Evolutionary conservation across 1,140 invertebrate species (phyloP).

Genomic region (Drosophila aff.): DNA sequence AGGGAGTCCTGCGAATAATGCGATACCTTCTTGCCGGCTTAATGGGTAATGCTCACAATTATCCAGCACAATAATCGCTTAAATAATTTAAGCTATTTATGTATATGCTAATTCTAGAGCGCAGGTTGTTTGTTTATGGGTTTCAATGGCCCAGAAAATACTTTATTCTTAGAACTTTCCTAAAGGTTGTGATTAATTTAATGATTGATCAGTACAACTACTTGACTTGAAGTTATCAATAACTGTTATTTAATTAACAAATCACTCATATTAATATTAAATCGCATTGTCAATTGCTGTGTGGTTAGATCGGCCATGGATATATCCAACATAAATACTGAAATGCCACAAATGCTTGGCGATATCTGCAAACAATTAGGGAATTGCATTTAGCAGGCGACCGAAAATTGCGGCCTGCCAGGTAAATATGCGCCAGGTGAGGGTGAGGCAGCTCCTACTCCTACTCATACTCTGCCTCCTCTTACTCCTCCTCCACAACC

Average conservation of each 20-base stretch:
- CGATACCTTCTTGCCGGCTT: not conserved
- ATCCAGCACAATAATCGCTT: conserved; percentile 5
- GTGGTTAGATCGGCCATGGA: not conserved
- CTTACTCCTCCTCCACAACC: not conserved
- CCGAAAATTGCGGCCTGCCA: conserved; percentile 12
- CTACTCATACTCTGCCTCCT: not conserved
- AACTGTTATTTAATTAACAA: not conserved
- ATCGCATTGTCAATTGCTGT: too few species aligned
- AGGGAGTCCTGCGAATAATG: conserved; percentile 31
- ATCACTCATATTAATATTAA: not conserved
- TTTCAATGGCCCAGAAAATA: not conserved
- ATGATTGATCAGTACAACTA: not conserved
- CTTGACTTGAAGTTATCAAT: not conserved
- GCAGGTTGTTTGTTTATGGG: too few species aligned
- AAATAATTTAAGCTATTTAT: conserved; percentile 3
- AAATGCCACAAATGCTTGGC: conserved; percentile 18
- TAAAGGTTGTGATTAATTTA: not conserved
- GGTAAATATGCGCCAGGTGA: not conserved
- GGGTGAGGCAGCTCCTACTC: not conserved
- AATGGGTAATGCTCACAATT: conserved; percentile 8
- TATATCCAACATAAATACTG: not conserved
- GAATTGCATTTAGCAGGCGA: conserved; percentile 29
- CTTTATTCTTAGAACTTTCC: too few species aligned
- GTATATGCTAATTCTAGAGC: not conserved
- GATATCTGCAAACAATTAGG: conserved; percentile 33